These are phyloP conservation scores for Anhinga rufa DNA, from an alignment of 2,113 vertebrate genomes.

Conservation along the genomic window DNA sequence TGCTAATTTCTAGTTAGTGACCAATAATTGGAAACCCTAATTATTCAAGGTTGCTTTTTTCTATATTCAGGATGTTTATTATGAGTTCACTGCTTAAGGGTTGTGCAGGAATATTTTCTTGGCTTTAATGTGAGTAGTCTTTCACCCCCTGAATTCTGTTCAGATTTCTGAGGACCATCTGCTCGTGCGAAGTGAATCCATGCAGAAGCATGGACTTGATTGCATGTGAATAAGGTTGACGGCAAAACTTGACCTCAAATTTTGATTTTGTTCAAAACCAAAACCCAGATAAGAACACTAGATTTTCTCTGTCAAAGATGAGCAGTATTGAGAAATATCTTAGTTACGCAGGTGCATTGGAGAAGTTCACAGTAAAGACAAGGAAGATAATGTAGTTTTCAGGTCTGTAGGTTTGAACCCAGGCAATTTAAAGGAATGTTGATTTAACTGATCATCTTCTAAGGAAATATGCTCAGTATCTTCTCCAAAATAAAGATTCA, in stretches of 20 bases:
- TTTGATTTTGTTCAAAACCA: neutral
- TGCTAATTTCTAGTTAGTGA: neutral
- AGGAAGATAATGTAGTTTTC: neutral
- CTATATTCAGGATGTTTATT: neutral
- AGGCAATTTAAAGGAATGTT: neutral
- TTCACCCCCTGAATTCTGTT: neutral
- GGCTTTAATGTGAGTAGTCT: neutral
- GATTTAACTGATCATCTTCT: neutral
- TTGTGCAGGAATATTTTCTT: neutral
- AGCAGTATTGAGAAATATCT: neutral
- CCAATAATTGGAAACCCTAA: neutral
- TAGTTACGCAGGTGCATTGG: neutral
- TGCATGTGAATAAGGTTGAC: neutral
- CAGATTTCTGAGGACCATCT: neutral
- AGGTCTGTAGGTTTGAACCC: neutral
- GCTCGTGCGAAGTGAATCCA: neutral
- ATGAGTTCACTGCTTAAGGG: neutral
- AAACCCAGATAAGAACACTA: neutral
- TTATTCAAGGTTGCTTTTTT: neutral
- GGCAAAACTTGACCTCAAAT: neutral
- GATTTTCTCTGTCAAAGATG: neutral
- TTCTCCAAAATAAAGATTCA: neutral
- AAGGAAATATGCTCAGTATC: neutral
- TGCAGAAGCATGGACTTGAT: neutral
- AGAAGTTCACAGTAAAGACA: neutral